Base-by-base conservation (phyloP, 2,113 vertebrate genomes). In the Cyanoderma ruficeps region DNA sequence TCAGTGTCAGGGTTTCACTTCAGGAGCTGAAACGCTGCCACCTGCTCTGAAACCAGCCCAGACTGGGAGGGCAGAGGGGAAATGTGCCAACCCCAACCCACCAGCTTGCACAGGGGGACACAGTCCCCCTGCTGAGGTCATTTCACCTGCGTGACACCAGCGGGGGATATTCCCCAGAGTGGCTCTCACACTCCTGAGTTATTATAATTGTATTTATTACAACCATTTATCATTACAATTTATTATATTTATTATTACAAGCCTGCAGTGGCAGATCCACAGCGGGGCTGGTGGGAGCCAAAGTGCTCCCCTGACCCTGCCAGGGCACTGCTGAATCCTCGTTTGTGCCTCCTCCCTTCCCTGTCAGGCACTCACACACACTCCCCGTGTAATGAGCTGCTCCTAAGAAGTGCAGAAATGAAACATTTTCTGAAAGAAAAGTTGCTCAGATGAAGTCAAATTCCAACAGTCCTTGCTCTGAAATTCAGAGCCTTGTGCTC, bases 311-410 rank as follows among this genome's bases (percentile, higher is more conserved):
- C 55, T 69, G 57, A 46, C 15, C 44, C 39, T 37, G 21, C 46
- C 44, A 28, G 13, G 39, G n/a, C 55, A 5, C 33, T 37, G 17
- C 9, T 77, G 65, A 60, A 47, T 44, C 47, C 39, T 61, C 7
- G 3, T 18, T 30, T 89, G 52, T 67, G 68, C 56, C 42, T 44
- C 31, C 11, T 33, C 53, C 33, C 55, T 3, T 56, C 22, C 18
- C 55, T 61, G 15, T 1, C 41, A 6, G 0, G 6, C 7, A 20
- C 70, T 28, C 44, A 23, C 49, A 6, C 3, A 8, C 4, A 13
- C 27, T 53, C 25, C 13, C 41, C 2, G 0, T 4, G 31, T 1
- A 12, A 41, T 0, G 33, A 47, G 15, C 30, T 67, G 52, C 0
- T 65, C 42, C 59, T 13, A 24, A 4, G 19, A 35, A 31, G 3